Conservation (phyloP, 2,113 vertebrate genomes). For the Upupa epops region DNA sequence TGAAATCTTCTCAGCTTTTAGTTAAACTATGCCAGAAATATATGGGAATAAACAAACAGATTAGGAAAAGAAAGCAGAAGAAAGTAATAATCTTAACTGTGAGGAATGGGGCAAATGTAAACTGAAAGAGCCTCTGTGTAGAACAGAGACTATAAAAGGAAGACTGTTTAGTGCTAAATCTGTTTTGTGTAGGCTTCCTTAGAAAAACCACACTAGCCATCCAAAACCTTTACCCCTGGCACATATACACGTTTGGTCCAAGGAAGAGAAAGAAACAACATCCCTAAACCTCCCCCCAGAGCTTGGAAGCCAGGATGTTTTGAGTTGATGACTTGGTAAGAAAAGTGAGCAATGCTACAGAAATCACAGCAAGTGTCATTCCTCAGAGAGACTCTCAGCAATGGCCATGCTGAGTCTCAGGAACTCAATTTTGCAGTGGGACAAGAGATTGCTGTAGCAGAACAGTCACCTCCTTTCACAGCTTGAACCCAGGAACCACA, state of each 20-base stretch:
- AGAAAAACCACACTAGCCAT: neutral
- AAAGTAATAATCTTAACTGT: slow-evolving; percentile 49
- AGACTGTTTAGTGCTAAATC: slow-evolving; percentile 26
- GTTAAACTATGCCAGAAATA: slow-evolving; percentile 50
- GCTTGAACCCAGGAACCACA: slow-evolving; percentile 53
- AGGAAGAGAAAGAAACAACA: neutral
- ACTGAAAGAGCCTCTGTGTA: slow-evolving; percentile 18
- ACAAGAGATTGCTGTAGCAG: slow-evolving; percentile 22
- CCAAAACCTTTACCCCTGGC: slow-evolving; percentile 6
- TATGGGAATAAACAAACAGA: slow-evolving; percentile 63
- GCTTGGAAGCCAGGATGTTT: neutral
- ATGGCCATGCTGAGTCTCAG: neutral
- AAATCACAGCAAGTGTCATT: neutral
- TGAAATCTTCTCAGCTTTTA: slow-evolving; percentile 31
- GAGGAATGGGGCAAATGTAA: slow-evolving; percentile 48
- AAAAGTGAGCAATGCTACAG: neutral
- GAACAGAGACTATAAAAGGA: slow-evolving; percentile 43
- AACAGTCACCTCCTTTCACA: slow-evolving; percentile 52
- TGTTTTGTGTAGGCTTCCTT: neutral
- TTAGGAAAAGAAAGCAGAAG: slow-evolving; percentile 45
- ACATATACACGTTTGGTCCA: neutral
- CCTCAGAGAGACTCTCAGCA: neutral
- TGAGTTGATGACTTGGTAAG: neutral
- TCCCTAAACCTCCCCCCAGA: neutral
- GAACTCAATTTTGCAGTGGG: neutral